These are phyloP conservation scores for Apis laboriosa DNA, from an alignment of 1,140 invertebrate species.

Conservation along the genomic window DNA sequence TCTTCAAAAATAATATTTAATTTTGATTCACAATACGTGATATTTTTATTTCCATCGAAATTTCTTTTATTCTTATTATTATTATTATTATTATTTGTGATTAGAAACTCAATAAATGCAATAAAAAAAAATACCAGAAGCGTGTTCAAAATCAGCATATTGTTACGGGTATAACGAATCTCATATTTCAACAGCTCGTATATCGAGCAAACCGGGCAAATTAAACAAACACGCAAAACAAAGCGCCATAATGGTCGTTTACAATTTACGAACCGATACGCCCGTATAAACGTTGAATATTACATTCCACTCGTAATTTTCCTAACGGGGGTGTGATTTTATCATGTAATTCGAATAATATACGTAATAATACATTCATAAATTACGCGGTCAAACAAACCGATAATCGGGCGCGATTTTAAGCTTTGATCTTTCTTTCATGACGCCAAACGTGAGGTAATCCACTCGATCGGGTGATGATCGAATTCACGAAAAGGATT, in stretches of 20 bases:
- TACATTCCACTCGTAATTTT: neutral
- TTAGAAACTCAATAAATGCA: no score
- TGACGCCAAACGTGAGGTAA: neutral
- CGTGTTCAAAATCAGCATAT: neutral
- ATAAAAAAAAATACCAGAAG: no score
- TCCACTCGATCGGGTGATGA: neutral
- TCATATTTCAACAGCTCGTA: neutral
- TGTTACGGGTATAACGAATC: neutral
- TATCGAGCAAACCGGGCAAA: neutral
- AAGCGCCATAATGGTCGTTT: neutral
- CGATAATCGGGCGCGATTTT: neutral
- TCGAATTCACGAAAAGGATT: neutral
- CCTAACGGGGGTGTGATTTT: neutral
- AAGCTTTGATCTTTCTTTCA: neutral
- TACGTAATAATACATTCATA: neutral
- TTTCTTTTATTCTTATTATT: no score
- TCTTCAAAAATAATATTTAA: no score
- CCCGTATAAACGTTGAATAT: neutral
- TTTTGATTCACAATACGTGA: no score
- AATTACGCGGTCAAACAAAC: neutral
- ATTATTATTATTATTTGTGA: no score
- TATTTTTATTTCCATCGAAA: no score
- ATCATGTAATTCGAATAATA: neutral
- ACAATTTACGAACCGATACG: neutral
- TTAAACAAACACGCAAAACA: neutral